Conservation (phyloP, 1,140 invertebrate species). For the Lasioglossum albipes region DNA sequence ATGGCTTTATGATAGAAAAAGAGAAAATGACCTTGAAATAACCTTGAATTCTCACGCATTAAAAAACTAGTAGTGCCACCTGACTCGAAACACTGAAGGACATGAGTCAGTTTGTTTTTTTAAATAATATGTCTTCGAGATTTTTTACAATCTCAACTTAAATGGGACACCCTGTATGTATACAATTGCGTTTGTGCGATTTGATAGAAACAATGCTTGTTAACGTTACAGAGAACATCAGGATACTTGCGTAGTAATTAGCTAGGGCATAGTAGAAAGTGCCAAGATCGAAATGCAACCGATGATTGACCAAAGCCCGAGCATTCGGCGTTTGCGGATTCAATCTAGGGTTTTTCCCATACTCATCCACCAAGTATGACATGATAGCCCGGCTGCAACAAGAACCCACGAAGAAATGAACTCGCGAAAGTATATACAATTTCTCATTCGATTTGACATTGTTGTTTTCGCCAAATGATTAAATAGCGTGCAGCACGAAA, state of each 20-base stretch:
- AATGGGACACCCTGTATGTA: too few species aligned
- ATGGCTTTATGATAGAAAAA: too few species aligned
- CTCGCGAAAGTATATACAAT: neutral
- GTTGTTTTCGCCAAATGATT: neutral
- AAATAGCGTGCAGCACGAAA: neutral
- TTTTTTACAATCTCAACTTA: too few species aligned
- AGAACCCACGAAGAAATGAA: neutral
- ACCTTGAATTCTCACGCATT: too few species aligned
- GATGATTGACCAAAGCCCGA: conserved; percentile 86
- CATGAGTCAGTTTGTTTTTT: too few species aligned
- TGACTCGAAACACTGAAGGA: too few species aligned
- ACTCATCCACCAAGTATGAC: conserved; percentile 86
- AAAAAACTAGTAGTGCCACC: too few species aligned
- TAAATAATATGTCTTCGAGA: too few species aligned
- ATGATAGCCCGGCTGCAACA: conserved; percentile 85
- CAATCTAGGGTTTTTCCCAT: conserved; percentile 84
- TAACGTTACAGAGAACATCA: too few species aligned
- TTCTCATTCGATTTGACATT: neutral
- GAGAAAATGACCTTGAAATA: too few species aligned
- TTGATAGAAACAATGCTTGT: too few species aligned
- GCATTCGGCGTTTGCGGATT: conserved; percentile 85
- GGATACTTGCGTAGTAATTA: conserved; percentile 82
- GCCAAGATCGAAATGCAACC: conserved; percentile 87
- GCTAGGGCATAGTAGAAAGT: conserved; percentile 82
- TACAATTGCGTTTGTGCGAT: too few species aligned